Base-by-base conservation (phyloP, 2,888 invertebrate genomes). In the Tethea ocularis region DNA sequence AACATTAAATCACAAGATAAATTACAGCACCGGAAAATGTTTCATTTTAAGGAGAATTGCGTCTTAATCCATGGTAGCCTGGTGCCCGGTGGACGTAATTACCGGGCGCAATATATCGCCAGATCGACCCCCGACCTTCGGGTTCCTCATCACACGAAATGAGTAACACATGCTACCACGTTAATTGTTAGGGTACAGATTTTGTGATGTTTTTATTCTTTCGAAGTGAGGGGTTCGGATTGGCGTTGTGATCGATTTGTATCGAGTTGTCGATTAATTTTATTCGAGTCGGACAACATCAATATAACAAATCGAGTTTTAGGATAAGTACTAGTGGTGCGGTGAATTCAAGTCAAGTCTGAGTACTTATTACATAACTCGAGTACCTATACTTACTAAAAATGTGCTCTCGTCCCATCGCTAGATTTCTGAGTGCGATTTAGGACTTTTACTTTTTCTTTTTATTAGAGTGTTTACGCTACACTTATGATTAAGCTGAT, bases 91-190 rank as follows among this genome's bases (percentile, higher is more conserved):
- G 86, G 86, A 75, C 78, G 86, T 90, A 90, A 91, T 91, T 89
- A 88, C 88, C 71, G 76, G 67, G 77, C 82, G 87, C 88, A 85
- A 89, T 87, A 88, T 88, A 88, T 87, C 82, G 84, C 80, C 74
- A 46, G 73, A 52, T 78, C 73, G 82, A 82, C 78, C 81, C 78
- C 78, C 73, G 63, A 62, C 69, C 75, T 70, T 71, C 71, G 76
- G 71, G 78, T 78, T 82, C 82, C 86, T 88, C 88, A 84, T 89
- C 91, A 87, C 79, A 76, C 75, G 82, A 46, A 67, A 72, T 71
- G 84, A 85, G 89, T 86, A 86, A 89, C 91, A 91, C 90, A 91
- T 91, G 91, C 83, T 83, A 74, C 84, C 78, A 79, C 82, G 86
- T 87, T 91, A 91, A 91, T 91, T 89, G 88, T 84, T 77, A 79